Evolutionary conservation across 2,888 invertebrate genomes (phyloP).

Genomic region (Drosophila antonietae): DNA sequence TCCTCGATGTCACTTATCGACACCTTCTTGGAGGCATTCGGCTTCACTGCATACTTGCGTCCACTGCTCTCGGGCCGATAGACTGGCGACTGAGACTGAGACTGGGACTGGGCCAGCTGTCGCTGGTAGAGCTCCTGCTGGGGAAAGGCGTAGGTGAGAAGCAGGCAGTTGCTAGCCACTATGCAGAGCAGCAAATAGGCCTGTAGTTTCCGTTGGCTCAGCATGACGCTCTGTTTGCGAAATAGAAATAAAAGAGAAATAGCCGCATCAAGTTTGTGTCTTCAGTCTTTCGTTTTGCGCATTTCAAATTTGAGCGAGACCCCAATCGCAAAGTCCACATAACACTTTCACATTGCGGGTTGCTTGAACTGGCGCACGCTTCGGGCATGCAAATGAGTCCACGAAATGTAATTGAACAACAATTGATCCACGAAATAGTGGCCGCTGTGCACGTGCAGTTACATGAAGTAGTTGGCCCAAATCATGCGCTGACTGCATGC

Average conservation of each 20-base stretch:
- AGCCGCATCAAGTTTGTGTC: conserved; percentile 45
- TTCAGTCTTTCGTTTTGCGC: conserved; percentile 61
- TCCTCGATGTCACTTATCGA: conserved; percentile 92
- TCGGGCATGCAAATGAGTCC: conserved; percentile 51
- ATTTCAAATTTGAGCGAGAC: conserved; percentile 6
- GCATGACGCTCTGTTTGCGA: conserved; percentile 85
- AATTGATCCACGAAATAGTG: neutral
- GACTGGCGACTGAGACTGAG: conserved; percentile 66
- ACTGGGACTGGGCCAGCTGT: conserved; percentile 50
- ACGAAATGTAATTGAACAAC: neutral
- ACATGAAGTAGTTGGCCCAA: conserved; percentile 45
- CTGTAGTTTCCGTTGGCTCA: conserved; percentile 87
- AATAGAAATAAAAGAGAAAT: neutral
- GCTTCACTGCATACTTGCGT: conserved; percentile 94
- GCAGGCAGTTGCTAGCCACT: conserved; percentile 88
- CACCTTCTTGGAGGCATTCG: conserved; percentile 95
- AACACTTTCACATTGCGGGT: conserved; percentile 67
- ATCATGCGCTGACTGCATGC: conserved; percentile 16
- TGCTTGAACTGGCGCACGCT: conserved; percentile 56
- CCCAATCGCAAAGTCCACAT: conserved; percentile 20
- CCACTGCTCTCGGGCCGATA: conserved; percentile 68
- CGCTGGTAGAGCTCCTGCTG: conserved; percentile 84
- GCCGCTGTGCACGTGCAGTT: conserved; percentile 28
- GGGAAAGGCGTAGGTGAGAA: conserved; percentile 89
- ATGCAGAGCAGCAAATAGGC: conserved; percentile 90